phyloP scores from a whole-genome alignment of 2,888 invertebrate genomes.

The Hetaerina titia region DNA sequence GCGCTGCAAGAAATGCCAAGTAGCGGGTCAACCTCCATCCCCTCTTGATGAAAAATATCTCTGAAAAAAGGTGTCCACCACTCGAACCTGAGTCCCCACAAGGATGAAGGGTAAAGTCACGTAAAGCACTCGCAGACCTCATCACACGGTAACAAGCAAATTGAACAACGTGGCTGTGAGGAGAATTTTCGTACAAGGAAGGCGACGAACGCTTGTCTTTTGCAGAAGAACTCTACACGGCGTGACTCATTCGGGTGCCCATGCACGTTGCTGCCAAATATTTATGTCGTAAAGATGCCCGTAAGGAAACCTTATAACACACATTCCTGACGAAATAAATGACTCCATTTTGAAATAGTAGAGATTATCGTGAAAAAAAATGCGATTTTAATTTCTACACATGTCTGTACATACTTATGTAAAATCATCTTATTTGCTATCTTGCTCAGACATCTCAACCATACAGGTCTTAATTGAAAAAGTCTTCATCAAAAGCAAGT shows the following conservation, averaged over 20 bases:
- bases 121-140: not conserved
- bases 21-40: not conserved
- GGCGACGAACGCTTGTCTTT: not conserved
- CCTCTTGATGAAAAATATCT: not conserved
- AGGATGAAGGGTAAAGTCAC: not conserved
- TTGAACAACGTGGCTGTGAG: constrained; percentile 7
- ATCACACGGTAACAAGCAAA: constrained; percentile 37
- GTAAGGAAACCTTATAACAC: not conserved
- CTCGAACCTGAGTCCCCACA: not conserved
- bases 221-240: not conserved
- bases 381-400: no score
- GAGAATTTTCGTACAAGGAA: not conserved
- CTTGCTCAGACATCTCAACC: no score
- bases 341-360: no score
- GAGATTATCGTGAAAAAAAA: no score
- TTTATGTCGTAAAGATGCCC: not conserved
- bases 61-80: not conserved
- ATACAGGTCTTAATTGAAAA: no score
- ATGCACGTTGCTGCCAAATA: not conserved
- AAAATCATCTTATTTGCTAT: no score
- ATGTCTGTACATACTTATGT: no score
- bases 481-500: no score
- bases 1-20: not conserved
- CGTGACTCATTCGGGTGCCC: not conserved
- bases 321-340: not conserved